A percentile compares a stretch with the other conserved stretches of the same genome.
phyloP scores from a whole-genome alignment of 2,888 invertebrate genomes.

The Mesorhabditis spiculigera region DNA sequence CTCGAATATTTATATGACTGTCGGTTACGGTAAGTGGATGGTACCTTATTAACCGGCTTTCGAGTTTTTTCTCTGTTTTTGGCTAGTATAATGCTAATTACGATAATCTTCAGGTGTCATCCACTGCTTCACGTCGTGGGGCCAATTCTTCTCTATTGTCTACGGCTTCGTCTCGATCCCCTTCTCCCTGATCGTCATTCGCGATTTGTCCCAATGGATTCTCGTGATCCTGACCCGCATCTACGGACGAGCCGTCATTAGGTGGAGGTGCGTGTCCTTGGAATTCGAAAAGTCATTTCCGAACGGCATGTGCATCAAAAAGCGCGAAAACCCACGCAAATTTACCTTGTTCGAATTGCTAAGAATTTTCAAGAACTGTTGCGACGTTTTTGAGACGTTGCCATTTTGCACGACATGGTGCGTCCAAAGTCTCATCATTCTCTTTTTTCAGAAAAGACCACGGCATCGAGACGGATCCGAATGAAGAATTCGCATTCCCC shows the following conservation, averaged over 20 bases:
- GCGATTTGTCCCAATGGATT: background rate
- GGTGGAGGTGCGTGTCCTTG: background rate
- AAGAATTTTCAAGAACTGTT: too few relatives aligned
- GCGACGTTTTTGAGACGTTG: too few relatives aligned
- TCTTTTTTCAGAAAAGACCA: constrained; percentile 5
- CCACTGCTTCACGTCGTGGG: background rate
- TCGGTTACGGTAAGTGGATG: constrained; percentile 1
- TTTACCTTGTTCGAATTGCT: too few relatives aligned
- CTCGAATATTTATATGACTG: background rate
- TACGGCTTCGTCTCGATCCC: constrained; percentile 6
- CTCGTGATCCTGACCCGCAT: background rate
- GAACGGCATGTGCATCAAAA: too few relatives aligned
- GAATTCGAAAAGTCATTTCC: too few relatives aligned
- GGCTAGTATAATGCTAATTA: background rate
- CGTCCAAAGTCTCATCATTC: too few relatives aligned
- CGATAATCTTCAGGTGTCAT: constrained; percentile 4
- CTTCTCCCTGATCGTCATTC: background rate
- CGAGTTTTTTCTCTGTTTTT: background rate
- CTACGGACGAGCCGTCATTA: constrained; percentile 6
- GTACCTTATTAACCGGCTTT: background rate
- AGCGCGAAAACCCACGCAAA: too few relatives aligned
- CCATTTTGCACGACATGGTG: too few relatives aligned
- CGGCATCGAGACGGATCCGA: constrained; percentile 6
- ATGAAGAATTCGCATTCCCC: constrained; percentile 2
- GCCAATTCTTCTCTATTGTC: constrained; percentile 4